Conservation (phyloP, 2,113 vertebrate genomes). For the Chionis minor region DNA sequence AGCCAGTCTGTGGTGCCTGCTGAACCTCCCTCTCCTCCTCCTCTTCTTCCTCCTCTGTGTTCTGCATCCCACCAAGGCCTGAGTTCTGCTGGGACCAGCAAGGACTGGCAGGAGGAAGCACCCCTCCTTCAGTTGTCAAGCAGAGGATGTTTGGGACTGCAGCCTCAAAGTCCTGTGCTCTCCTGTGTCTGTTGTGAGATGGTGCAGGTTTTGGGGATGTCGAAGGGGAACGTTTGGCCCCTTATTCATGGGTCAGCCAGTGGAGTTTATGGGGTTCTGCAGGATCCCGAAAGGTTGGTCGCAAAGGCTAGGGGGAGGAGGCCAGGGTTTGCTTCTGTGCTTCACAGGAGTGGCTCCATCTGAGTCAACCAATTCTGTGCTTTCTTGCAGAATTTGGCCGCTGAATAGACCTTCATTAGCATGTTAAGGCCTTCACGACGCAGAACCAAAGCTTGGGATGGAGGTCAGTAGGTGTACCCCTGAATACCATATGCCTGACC, state of each 20-base stretch:
- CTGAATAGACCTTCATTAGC: not conserved
- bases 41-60: not conserved
- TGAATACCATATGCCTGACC: not conserved
- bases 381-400: not conserved
- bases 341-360: not conserved
- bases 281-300: not conserved
- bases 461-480: not conserved
- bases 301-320: not conserved
- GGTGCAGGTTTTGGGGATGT: not conserved
- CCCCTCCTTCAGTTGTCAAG: not conserved
- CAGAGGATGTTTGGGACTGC: not conserved
- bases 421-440: fast-evolving
- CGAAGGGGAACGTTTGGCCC: not conserved
- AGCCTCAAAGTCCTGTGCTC: not conserved
- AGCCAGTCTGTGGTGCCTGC: not conserved
- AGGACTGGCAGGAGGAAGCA: not conserved
- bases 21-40: not conserved
- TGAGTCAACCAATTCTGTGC: not conserved
- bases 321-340: not conserved
- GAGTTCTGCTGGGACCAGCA: not conserved
- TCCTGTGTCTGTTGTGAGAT: not conserved
- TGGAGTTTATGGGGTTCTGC: not conserved
- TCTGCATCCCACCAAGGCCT: too few relatives aligned
- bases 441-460: not conserved
- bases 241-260: not conserved